A percentile compares a stretch with the other conserved stretches of the same genome.
Conservation (phyloP, 2,797 vertebrate genomes). For the Hippocampus kuda region DNA sequence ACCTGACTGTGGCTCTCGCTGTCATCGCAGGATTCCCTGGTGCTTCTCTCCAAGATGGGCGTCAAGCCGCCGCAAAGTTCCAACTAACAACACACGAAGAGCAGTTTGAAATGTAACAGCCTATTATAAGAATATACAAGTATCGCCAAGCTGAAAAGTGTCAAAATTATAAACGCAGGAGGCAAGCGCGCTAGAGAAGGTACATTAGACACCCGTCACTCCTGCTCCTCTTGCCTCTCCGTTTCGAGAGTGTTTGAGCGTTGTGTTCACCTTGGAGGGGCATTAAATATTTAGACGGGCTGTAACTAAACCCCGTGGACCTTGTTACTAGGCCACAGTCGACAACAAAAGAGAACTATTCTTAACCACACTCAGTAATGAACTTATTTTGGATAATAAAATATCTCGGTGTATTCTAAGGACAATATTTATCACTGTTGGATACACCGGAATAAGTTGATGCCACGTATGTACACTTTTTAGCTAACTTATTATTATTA, state of each 20-base stretch:
- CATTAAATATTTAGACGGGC: slow-evolving; percentile 70
- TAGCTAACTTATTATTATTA: not conserved
- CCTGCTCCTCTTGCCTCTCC: slow-evolving; percentile 38
- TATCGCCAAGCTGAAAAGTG: not conserved
- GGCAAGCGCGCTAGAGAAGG: slow-evolving; percentile 36
- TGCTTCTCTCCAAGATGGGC: slow-evolving; percentile 56
- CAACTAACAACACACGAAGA: slow-evolving; percentile 41
- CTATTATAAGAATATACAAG: not conserved
- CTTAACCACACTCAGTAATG: not conserved
- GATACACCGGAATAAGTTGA: not conserved
- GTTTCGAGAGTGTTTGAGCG: slow-evolving; percentile 57
- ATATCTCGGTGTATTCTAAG: not conserved
- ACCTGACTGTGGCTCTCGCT: slow-evolving; percentile 52
- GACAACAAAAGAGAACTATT: slow-evolving; percentile 52
- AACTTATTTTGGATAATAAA: not conserved
- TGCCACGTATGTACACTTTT: not conserved
- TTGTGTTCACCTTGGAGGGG: slow-evolving; percentile 61
- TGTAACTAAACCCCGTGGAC: slow-evolving; percentile 65
- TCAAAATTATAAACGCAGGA: slow-evolving; percentile 20
- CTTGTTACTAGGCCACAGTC: slow-evolving; percentile 64
- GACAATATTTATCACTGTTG: not conserved
- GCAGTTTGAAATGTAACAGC: slow-evolving; percentile 6
- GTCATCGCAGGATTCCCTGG: slow-evolving; percentile 49
- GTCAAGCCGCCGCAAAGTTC: slow-evolving; percentile 56
- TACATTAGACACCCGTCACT: slow-evolving; percentile 54